Evolutionary conservation across 2,113 vertebrate genomes (phyloP), one percentile per base, ranked within the genome.

Genomic region (Hemiprocne comata): DNA sequence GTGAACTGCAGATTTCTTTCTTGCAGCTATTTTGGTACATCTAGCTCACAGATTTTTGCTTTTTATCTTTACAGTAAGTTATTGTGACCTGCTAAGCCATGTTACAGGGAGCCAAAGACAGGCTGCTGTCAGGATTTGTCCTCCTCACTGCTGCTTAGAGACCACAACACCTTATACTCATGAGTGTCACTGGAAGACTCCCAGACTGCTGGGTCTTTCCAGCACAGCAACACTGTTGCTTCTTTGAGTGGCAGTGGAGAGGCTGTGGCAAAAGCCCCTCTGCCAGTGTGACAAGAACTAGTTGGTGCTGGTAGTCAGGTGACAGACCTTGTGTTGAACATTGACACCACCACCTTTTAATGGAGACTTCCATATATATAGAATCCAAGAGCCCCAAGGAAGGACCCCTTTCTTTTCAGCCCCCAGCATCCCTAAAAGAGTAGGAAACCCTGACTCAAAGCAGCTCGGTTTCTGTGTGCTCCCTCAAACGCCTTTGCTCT

Each of bases 321-420:
- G 48, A 66, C 65, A 64, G 67, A 51, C 33, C 53, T 25, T 0
- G 1, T 50, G 55, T 26, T 48, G 60, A 83, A 26, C 34, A 86
- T 86, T 73, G 92, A 58, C 79, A 85, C 51, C 64, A 94, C 67
- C 34, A 94, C 88, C 90, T 69, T 86, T 88, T 93, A 90, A 95
- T 71, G 88, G 86, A 84, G 79, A 92, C 9, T 86, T 72, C 13
- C 29, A 21, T 75, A 7, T 67, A 71, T 6, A 11, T 90, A 81
- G 72, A 34, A 78, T 79, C 25, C 31, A 76, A 79, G 6, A 94
- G 12, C 40, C 13, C 19, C 13, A 44, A n/a, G 26, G 36, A 91
- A 74, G 38, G 51, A 58, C 6, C 4, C 10, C 13, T 1, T 42
- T 13, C n/a, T 85, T 84, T 92, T 71, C n/a, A 60, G 40, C 5